phyloP scores from a whole-genome alignment of 2,888 invertebrate species.

The Ormyrus rosae region DNA sequence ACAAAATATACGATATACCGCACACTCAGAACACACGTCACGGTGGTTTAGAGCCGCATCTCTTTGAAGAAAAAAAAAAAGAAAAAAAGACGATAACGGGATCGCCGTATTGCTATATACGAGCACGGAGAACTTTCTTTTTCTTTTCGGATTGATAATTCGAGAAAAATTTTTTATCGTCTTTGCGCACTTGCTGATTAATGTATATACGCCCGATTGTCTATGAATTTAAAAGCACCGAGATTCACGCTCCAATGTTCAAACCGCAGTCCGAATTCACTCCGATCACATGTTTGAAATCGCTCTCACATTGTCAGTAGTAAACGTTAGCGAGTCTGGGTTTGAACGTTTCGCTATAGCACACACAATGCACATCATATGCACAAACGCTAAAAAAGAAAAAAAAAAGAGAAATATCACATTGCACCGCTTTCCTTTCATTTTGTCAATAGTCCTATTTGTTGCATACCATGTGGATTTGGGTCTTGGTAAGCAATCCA shows the following conservation, averaged over 20 bases:
- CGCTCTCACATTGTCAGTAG: not conserved
- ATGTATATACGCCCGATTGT: conserved; percentile 10
- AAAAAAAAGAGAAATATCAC: conserved; percentile 61
- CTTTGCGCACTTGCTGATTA: not conserved
- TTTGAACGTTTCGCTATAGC: conserved; percentile 19
- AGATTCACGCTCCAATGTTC: conserved; percentile 11
- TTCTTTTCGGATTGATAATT: not conserved
- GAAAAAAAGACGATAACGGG: not conserved
- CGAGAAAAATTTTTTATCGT: not conserved
- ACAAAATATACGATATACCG: not conserved
- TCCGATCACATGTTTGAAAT: not conserved
- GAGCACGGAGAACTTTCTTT: not conserved
- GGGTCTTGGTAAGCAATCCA: conserved; percentile 76
- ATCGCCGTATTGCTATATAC: not conserved
- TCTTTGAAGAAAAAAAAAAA: too few relatives aligned
- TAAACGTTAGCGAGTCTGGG: conserved; percentile 5
- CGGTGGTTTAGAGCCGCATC: not conserved
- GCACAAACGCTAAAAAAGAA: conserved; percentile 33
- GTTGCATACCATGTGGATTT: conserved; percentile 76
- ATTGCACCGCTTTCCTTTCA: conserved; percentile 76
- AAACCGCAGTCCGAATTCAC: conserved; percentile 5
- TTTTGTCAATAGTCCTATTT: conserved; percentile 75
- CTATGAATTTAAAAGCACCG: conserved; percentile 14
- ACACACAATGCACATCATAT: conserved; percentile 49
- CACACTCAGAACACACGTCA: conserved; percentile 18